These are phyloP conservation scores for Hymenochirus boettgeri DNA, from an alignment of 2,113 vertebrate species.

Conservation along the genomic window DNA sequence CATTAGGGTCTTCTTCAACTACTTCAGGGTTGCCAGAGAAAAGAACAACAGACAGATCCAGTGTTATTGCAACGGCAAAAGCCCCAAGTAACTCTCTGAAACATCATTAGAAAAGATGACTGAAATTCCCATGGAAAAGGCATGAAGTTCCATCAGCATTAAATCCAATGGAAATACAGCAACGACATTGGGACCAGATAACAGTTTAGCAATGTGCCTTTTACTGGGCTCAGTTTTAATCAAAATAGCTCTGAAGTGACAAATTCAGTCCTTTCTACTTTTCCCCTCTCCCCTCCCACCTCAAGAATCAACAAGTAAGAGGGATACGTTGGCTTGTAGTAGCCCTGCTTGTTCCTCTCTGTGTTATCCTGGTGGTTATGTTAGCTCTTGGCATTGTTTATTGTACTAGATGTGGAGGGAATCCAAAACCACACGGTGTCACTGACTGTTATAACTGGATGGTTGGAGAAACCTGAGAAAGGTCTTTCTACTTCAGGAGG, in stretches of 20 bases:
- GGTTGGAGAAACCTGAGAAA: conserved; percentile 56
- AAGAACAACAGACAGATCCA: background rate
- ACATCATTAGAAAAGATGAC: no score
- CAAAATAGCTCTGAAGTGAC: background rate
- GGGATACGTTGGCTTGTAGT: conserved; percentile 84
- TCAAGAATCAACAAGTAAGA: conserved; percentile 47
- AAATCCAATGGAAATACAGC: background rate
- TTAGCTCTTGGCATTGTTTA: conserved; percentile 84
- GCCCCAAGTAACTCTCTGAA: background rate
- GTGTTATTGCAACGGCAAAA: background rate
- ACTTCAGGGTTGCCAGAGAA: background rate
- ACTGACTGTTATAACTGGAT: conserved; percentile 84
- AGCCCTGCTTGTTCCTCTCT: conserved; percentile 81
- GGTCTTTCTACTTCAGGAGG: conserved; percentile 34
- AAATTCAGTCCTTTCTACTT: conserved; percentile 6
- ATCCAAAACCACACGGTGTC: conserved; percentile 68
- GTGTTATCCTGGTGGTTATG: conserved; percentile 79
- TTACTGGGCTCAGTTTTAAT: background rate
- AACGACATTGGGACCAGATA: background rate
- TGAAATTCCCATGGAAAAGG: background rate
- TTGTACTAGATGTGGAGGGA: conserved; percentile 83
- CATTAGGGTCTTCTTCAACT: background rate
- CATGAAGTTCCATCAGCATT: background rate
- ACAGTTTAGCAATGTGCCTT: background rate
- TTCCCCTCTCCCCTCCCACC: conserved; percentile 10